phyloP scores from a whole-genome alignment of 2,113 vertebrate genomes.

The Argyrosomus japonicus region DNA sequence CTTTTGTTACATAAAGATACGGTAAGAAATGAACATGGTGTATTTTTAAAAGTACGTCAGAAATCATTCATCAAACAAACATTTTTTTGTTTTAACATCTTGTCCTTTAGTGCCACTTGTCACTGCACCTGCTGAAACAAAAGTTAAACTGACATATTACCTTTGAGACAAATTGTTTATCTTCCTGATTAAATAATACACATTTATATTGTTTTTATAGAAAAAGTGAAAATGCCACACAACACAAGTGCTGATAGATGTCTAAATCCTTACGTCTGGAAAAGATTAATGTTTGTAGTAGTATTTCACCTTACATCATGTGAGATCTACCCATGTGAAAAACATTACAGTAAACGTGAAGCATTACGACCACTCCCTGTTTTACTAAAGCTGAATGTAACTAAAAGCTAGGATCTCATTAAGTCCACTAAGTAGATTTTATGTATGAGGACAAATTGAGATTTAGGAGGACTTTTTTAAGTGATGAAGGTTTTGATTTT shows the following conservation, averaged over 20 bases:
- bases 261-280: neutral
- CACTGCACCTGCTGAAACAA: neutral
- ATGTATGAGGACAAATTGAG: neutral
- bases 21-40: constrained; percentile 41
- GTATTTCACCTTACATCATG: neutral
- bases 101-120: neutral
- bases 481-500: too few species aligned
- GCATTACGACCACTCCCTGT: neutral
- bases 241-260: too few species aligned
- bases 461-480: neutral
- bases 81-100: neutral
- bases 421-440: neutral
- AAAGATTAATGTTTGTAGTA: neutral
- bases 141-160: neutral
- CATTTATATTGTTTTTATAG: too few species aligned
- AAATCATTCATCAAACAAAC: neutral
- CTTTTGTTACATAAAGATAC: constrained; percentile 81
- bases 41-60: constrained; percentile 29
- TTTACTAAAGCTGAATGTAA: neutral
- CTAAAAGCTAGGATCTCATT: neutral
- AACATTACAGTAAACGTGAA: neutral
- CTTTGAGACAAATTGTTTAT: neutral
- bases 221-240: too few species aligned
- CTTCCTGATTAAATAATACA: too few species aligned
- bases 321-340: neutral